A percentile compares a stretch with the other conserved stretches of the same genome.
Evolutionary conservation across 2,888 invertebrate species (phyloP).

Genomic region (Apamea anceps): DNA sequence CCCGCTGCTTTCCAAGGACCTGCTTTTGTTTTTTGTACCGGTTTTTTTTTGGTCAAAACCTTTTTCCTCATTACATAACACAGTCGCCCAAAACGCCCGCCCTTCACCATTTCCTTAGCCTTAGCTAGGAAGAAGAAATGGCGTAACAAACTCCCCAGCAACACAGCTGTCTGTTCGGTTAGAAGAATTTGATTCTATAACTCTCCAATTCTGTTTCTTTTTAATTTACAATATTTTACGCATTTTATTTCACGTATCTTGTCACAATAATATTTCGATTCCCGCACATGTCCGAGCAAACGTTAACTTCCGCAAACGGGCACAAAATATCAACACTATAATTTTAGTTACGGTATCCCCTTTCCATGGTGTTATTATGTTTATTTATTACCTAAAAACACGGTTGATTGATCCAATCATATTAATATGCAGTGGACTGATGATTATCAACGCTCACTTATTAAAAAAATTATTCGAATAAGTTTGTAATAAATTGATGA

Average conservation of each 20-base stretch:
- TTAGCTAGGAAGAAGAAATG: not conserved
- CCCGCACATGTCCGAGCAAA: not conserved
- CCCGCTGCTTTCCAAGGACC: no score
- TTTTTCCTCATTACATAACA: not conserved
- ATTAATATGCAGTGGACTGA: slow-evolving; percentile 46
- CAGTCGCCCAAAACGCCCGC: not conserved
- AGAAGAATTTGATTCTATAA: not conserved
- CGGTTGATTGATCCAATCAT: slow-evolving; percentile 41
- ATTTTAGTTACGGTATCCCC: slow-evolving; percentile 31
- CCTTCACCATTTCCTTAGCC: not conserved
- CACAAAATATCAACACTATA: slow-evolving; percentile 29
- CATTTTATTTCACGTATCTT: not conserved
- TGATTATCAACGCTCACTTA: slow-evolving; percentile 39
- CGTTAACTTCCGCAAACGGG: not conserved
- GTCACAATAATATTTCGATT: slow-evolving; percentile 1
- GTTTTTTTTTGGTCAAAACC: not conserved
- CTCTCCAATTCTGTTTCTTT: not conserved
- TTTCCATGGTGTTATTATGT: slow-evolving; percentile 40
- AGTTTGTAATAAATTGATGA: slow-evolving; percentile 21
- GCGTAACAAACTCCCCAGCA: not conserved
- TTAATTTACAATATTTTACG: not conserved
- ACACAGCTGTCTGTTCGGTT: not conserved
- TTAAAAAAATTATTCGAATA: slow-evolving; percentile 34
- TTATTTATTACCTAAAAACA: slow-evolving; percentile 52
- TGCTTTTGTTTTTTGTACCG: no score